These are phyloP conservation scores for Paramuricea clavata DNA, from an alignment of 92 coral and sea anemone genomes.

Conservation along the genomic window DNA sequence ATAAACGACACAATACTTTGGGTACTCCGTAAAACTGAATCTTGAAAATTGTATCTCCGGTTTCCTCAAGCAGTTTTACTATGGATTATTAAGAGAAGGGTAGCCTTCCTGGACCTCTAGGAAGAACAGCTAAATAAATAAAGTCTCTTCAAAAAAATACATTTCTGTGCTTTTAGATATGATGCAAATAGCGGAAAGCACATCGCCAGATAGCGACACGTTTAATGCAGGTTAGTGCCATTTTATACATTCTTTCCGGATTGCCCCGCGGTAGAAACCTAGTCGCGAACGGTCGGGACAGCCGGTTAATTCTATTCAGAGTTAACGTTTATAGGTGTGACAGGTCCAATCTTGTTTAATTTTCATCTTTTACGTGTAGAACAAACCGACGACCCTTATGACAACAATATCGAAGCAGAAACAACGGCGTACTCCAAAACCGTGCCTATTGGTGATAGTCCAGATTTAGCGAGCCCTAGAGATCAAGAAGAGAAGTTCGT, in stretches of 20 bases:
- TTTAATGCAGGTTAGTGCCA: background rate
- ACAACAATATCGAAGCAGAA: conserved; percentile 1
- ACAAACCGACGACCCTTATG: conserved; percentile 9
- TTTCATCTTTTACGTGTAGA: background rate
- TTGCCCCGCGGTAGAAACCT: too few relatives aligned
- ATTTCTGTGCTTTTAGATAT: background rate
- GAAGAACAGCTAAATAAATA: background rate
- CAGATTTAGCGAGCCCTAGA: conserved; percentile 17
- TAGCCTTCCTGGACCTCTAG: too few relatives aligned
- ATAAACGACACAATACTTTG: too few relatives aligned
- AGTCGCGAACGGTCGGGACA: too few relatives aligned
- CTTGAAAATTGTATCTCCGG: too few relatives aligned
- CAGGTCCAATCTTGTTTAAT: background rate
- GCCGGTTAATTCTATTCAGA: too few relatives aligned
- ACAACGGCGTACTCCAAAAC: background rate
- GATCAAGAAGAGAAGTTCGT: conserved; percentile 34
- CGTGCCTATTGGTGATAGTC: background rate
- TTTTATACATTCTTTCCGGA: background rate
- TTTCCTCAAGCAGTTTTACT: too few relatives aligned
- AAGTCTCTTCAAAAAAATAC: background rate
- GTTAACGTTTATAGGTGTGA: background rate
- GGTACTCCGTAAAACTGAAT: too few relatives aligned
- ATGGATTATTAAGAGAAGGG: too few relatives aligned
- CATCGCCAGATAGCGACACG: background rate
- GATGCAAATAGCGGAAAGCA: background rate